Conservation (phyloP, 2,888 invertebrate species). For the Tuberolachnus salignus region DNA sequence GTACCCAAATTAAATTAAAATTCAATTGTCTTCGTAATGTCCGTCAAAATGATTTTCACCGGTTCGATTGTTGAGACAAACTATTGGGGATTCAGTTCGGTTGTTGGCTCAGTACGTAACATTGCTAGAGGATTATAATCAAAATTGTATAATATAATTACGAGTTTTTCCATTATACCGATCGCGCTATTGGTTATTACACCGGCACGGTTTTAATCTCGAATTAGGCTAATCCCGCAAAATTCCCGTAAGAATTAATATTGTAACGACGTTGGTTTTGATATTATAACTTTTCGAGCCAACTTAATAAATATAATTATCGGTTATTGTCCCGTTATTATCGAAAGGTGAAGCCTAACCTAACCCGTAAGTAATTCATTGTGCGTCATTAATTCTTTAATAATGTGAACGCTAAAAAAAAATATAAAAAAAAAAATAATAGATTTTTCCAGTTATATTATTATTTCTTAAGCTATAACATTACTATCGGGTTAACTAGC, state of each 20-base stretch:
- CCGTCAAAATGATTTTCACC: too few species aligned
- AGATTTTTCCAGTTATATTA: not conserved
- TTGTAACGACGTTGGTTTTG: not conserved
- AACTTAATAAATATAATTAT: constrained; percentile 16
- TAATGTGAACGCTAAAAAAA: constrained; percentile 35
- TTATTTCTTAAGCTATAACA: not conserved
- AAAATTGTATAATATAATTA: too few species aligned
- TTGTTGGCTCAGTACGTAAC: too few species aligned
- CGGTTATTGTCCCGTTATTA: constrained; percentile 12
- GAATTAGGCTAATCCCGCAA: constrained; percentile 12
- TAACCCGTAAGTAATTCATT: not conserved
- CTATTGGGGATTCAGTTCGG: too few species aligned
- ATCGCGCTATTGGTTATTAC: too few species aligned
- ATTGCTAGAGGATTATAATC: too few species aligned
- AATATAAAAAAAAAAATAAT: too few species aligned
- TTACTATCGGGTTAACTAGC: constrained; percentile 14
- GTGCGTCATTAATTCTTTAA: constrained; percentile 40
- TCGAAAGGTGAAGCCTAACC: constrained; percentile 35
- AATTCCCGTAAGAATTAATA: constrained; percentile 15
- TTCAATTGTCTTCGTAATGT: too few species aligned
- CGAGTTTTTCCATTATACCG: too few species aligned
- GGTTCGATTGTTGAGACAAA: too few species aligned
- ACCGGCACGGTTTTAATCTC: not conserved
- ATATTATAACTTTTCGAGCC: not conserved
- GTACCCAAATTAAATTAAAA: too few species aligned